Evolutionary conservation across 2,113 vertebrate species (phyloP).

Genomic region (Gallinago undulata): DNA sequence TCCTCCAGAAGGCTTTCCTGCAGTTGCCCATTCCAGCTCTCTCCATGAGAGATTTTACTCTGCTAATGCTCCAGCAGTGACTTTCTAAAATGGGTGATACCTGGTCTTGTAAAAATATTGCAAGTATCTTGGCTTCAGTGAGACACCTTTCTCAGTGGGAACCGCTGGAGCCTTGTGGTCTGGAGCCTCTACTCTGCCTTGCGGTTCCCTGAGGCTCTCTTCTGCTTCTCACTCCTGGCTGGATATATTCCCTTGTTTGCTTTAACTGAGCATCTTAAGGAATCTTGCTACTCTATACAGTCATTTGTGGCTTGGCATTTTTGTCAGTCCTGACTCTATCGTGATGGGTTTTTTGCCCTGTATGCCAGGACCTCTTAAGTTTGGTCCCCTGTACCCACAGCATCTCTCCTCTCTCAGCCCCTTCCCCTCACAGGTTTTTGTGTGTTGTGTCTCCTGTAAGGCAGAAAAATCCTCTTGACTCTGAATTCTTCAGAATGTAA

Average conservation of each 20-base stretch:
- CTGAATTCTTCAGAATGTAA: not conserved
- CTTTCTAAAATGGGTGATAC: not conserved
- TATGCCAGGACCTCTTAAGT: not conserved
- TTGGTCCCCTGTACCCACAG: not conserved
- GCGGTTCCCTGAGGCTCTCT: not conserved
- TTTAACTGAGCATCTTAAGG: constrained; percentile 28
- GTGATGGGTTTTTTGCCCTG: not conserved
- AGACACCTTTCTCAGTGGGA: not conserved
- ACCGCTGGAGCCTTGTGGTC: not conserved
- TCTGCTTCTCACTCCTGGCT: not conserved
- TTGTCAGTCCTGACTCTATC: not conserved
- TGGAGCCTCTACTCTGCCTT: not conserved
- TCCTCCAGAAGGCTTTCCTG: not conserved
- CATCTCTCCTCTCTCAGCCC: not conserved
- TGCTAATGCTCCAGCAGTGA: not conserved
- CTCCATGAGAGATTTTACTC: not conserved
- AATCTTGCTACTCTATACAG: not conserved
- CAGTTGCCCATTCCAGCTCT: not conserved
- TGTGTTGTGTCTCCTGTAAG: not conserved
- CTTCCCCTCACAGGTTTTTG: not conserved
- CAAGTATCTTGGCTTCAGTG: not conserved
- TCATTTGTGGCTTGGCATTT: constrained; percentile 58
- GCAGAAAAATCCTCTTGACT: not conserved
- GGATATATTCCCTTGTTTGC: not conserved
- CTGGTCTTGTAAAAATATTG: not conserved